These are phyloP conservation scores for Carduelis carduelis DNA, from an alignment of 2,797 vertebrate genomes.

Conservation along the genomic window DNA sequence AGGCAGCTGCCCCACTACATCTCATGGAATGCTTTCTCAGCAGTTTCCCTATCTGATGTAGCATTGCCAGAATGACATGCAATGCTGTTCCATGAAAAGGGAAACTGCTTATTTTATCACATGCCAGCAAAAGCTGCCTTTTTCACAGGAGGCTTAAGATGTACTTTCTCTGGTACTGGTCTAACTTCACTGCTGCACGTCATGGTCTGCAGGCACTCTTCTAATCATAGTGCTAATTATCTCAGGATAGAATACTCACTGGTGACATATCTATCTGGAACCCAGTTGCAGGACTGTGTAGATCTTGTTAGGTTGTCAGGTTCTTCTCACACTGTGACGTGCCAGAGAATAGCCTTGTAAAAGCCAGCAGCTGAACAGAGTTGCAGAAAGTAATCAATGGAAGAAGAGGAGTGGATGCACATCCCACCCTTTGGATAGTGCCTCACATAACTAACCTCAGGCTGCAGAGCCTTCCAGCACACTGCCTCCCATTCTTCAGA, in stretches of 20 bases:
- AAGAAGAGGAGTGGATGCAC: background rate
- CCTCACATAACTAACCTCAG: background rate
- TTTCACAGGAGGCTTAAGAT: background rate
- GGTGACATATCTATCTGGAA: background rate
- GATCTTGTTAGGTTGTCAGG: background rate
- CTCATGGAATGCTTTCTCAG: background rate
- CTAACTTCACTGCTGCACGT: background rate
- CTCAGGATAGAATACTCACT: background rate
- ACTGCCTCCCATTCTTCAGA: background rate
- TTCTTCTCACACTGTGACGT: background rate
- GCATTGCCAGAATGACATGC: background rate
- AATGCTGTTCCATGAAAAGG: background rate
- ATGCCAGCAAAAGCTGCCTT: background rate
- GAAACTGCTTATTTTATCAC: background rate
- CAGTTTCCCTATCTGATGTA: background rate
- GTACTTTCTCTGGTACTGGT: background rate
- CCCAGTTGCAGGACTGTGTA: background rate
- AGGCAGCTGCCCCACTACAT: background rate
- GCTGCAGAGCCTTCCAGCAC: background rate
- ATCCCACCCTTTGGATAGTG: background rate
- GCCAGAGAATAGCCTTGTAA: background rate
- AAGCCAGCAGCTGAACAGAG: background rate
- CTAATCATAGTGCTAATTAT: constrained; percentile 2
- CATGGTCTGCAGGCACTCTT: background rate
- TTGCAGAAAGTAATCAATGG: background rate